phyloP scores from a whole-genome alignment of 37 sponge, comb jelly and placozoan genomes.

The Hexactinellida sp. region DNA sequence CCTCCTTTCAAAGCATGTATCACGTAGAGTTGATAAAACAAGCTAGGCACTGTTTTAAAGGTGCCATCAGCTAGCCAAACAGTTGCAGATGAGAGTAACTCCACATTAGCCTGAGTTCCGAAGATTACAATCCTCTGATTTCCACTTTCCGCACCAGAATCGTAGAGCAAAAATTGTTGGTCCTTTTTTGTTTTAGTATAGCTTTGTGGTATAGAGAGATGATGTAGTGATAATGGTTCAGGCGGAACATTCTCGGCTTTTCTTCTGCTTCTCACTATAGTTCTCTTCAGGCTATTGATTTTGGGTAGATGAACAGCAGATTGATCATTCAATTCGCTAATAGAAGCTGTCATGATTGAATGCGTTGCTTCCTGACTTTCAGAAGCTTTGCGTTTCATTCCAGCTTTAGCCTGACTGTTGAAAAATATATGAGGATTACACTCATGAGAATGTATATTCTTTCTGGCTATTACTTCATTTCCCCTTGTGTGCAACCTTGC shows the following conservation, averaged over 20 bases:
- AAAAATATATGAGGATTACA: background rate
- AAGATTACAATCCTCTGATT: no score
- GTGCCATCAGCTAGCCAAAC: constrained; percentile 8
- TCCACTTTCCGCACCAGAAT: constrained; percentile 13
- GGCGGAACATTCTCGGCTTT: constrained; percentile 11
- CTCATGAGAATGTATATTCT: constrained; percentile 8
- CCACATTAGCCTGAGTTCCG: no score
- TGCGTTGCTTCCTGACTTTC: constrained; percentile 9
- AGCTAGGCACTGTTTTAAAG: constrained; percentile 6
- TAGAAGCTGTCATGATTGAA: constrained; percentile 12
- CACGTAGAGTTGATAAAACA: constrained; percentile 15
- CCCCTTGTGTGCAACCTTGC: constrained; percentile 9
- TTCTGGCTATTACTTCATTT: constrained; percentile 12
- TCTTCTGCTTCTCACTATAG: constrained; percentile 8
- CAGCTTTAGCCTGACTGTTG: constrained; percentile 6
- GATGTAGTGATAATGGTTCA: constrained; percentile 3
- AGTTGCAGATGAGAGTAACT: constrained; percentile 17
- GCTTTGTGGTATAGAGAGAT: background rate
- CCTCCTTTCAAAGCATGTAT: constrained; percentile 16
- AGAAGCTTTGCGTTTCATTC: constrained; percentile 15
- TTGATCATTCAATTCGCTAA: constrained; percentile 12
- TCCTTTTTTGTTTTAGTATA: constrained; percentile 11
- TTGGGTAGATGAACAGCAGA: constrained; percentile 16
- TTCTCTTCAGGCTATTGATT: constrained; percentile 2
- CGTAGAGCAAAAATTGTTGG: constrained; percentile 17